Conservation (phyloP, 53 echinoderm and acorn worm genomes). For the Astropecten irregularis region DNA sequence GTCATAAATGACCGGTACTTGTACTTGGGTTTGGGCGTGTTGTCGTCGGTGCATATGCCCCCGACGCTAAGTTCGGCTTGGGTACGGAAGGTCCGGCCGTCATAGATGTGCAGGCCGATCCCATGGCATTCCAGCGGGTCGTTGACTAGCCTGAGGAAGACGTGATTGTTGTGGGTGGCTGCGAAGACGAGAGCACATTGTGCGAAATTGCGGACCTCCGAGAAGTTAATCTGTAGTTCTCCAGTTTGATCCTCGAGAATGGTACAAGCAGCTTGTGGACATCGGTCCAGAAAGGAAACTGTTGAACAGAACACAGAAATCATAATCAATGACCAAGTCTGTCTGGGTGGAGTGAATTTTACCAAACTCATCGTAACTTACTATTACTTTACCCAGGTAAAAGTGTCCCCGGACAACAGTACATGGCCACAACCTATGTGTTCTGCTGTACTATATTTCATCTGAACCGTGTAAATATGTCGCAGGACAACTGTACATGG, state of each 20-base stretch:
- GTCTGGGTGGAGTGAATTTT: neutral
- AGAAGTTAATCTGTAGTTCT: conserved; percentile 36
- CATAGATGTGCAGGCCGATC: conserved; percentile 33
- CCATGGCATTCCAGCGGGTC: conserved; percentile 38
- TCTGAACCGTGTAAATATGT: neutral
- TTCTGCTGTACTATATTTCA: neutral
- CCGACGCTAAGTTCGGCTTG: conserved; percentile 44
- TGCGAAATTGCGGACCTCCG: conserved; percentile 17
- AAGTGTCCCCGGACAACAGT: too few relatives aligned
- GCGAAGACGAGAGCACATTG: conserved; percentile 47
- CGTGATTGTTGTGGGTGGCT: conserved; percentile 24
- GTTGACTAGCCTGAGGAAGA: conserved; percentile 47
- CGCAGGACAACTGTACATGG: too few relatives aligned
- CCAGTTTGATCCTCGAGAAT: conserved; percentile 33
- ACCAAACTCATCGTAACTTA: too few relatives aligned
- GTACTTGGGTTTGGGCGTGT: conserved; percentile 17
- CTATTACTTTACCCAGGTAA: too few relatives aligned
- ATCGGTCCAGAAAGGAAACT: conserved; percentile 46
- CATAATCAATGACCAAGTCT: neutral
- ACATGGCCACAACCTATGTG: too few relatives aligned
- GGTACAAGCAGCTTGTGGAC: conserved; percentile 42
- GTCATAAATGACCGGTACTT: conserved; percentile 53
- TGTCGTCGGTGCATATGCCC: conserved; percentile 30
- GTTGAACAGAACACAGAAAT: too few relatives aligned
- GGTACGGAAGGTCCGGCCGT: conserved; percentile 25